Percentiles rank a stretch among this genome's conserved stretches.
Conservation (phyloP, 1,140 invertebrate genomes). For the Doryteuthis pealeii region DNA sequence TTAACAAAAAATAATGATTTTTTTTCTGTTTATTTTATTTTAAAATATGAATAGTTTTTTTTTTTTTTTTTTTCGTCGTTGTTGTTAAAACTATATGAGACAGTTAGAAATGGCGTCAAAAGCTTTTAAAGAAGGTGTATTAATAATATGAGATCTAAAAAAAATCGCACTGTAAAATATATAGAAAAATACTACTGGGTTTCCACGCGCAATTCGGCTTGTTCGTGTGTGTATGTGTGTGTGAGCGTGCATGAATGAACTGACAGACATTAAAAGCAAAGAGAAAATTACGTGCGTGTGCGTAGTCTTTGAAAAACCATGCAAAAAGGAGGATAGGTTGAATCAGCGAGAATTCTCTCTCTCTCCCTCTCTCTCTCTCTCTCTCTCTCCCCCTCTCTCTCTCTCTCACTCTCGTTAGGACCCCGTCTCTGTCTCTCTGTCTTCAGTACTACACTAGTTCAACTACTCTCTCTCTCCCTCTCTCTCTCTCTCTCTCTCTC, state of each 20-base stretch:
- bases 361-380: not conserved
- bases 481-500: not conserved
- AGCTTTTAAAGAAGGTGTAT: no score
- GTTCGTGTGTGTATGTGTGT: not conserved
- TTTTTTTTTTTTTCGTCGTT: no score
- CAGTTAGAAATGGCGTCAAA: no score
- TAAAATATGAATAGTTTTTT: no score
- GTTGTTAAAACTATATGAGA: no score
- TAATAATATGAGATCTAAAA: no score
- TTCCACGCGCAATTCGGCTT: not conserved
- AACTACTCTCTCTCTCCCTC: not conserved
- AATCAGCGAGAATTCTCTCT: not conserved
- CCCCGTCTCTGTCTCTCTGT: not conserved
- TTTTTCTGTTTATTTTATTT: no score
- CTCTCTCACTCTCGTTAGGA: not conserved
- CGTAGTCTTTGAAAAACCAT: no score
- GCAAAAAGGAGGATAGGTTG: not conserved
- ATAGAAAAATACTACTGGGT: not conserved
- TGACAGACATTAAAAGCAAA: not conserved
- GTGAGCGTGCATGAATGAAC: not conserved
- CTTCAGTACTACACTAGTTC: not conserved
- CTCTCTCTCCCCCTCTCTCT: not conserved
- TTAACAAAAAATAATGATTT: no score
- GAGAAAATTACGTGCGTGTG: not conserved
- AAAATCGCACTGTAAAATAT: not conserved